These are phyloP conservation scores for Vanacampus margaritifer DNA, from an alignment of 2,113 vertebrate genomes.

Conservation along the genomic window DNA sequence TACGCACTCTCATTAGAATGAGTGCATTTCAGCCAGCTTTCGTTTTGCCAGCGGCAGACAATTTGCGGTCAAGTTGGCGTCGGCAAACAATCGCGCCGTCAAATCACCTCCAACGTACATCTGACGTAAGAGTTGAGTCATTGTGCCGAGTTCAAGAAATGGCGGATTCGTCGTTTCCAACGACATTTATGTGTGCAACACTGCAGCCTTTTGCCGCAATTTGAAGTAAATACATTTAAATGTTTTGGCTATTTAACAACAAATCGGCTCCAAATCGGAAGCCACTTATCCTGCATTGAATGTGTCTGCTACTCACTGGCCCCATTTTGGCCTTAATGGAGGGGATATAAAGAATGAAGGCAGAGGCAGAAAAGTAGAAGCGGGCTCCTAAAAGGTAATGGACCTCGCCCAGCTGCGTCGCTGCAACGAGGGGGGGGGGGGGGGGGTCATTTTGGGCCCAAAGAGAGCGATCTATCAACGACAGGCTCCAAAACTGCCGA, in stretches of 20 bases:
- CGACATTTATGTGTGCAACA: background rate
- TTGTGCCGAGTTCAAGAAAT: no score
- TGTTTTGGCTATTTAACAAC: background rate
- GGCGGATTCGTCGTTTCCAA: no score
- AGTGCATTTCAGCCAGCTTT: conserved; percentile 10
- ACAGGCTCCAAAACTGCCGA: background rate
- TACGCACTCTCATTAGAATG: conserved; percentile 25
- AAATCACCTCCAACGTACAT: background rate
- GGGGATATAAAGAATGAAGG: conserved; percentile 1
- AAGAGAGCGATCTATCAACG: background rate
- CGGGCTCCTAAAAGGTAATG: conserved; percentile 3
- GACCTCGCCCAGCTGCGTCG: background rate
- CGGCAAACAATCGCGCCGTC: conserved; percentile 12
- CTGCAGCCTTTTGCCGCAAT: background rate
- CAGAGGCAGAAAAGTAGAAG: conserved; percentile 6
- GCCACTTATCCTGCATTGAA: background rate
- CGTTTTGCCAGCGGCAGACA: conserved; percentile 12
- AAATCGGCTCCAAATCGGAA: background rate
- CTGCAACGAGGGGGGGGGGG: background rate
- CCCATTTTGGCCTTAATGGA: conserved; percentile 2
- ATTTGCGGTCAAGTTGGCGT: conserved; percentile 19
- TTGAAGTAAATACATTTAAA: background rate
- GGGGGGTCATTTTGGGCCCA: background rate
- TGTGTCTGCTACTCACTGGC: background rate
- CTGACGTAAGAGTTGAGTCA: background rate